A percentile compares a stretch with the other conserved stretches of the same genome.
Evolutionary conservation across 2,888 invertebrate species (phyloP).

Genomic region (Mythimna vitellina): DNA sequence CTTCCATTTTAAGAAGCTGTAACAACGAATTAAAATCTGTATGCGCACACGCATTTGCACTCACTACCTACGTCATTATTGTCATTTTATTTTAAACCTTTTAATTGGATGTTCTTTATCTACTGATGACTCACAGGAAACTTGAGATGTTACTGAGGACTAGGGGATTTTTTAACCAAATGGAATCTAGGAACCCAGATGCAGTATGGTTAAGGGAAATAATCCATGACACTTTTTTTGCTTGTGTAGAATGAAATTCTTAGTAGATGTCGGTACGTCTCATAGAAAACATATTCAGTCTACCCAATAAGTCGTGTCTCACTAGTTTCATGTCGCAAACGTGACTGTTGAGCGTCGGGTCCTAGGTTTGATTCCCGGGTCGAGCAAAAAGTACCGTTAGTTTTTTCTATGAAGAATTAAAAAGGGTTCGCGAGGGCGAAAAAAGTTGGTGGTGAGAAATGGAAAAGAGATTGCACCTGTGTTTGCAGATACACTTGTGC

Average conservation of each 20-base stretch:
- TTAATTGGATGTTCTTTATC: slow-evolving; percentile 24
- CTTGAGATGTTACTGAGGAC: slow-evolving; percentile 1
- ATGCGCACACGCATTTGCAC: neutral
- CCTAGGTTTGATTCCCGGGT: too few species aligned
- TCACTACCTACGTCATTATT: slow-evolving; percentile 8
- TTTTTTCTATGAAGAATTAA: too few species aligned
- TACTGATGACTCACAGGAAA: neutral
- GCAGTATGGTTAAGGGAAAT: neutral
- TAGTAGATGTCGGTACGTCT: neutral
- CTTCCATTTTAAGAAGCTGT: slow-evolving; percentile 37
- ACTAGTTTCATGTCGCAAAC: too few species aligned
- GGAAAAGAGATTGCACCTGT: too few species aligned
- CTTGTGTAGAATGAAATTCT: too few species aligned
- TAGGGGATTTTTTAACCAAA: slow-evolving; percentile 34
- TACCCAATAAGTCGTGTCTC: too few species aligned
- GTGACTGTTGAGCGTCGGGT: too few species aligned
- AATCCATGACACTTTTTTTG: neutral
- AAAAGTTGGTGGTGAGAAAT: too few species aligned
- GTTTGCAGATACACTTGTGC: too few species aligned
- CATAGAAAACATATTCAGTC: too few species aligned
- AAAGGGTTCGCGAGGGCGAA: too few species aligned
- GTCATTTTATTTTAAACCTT: neutral
- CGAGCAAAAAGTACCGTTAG: too few species aligned
- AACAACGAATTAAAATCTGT: neutral
- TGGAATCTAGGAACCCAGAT: neutral